Percentiles rank a stretch among this genome's conserved stretches.
Conservation (phyloP, 2,797 vertebrate species). For the Steatocranus sp. region DNA sequence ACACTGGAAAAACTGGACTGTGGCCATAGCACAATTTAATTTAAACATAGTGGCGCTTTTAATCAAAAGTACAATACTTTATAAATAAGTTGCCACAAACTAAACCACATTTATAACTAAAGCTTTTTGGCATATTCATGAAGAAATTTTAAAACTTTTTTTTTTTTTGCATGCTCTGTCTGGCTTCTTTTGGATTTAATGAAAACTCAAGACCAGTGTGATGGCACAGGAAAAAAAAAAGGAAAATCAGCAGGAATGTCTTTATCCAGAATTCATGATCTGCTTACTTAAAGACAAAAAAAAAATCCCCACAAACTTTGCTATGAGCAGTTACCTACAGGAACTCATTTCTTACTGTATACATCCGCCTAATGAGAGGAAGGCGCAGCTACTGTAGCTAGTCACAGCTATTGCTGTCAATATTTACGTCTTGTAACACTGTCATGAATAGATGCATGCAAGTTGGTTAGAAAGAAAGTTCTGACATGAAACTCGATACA, state of each 20-base stretch:
- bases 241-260: neutral
- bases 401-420: neutral
- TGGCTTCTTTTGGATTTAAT: neutral
- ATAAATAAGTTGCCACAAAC: rapidly evolving
- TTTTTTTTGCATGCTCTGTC: neutral
- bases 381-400: neutral
- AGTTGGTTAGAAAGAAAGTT: neutral
- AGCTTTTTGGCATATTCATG: neutral
- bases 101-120: neutral
- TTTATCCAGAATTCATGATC: neutral
- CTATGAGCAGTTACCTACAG: neutral
- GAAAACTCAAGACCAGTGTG: neutral
- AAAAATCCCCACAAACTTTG: neutral
- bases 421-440: neutral
- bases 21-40: neutral
- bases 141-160: rapidly evolving
- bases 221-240: rapidly evolving
- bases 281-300: neutral
- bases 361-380: neutral
- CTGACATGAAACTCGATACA: rapidly evolving
- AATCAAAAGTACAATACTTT: neutral
- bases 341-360: rapidly evolving
- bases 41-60: neutral
- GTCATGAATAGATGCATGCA: neutral
- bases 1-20: neutral